Conservation (phyloP, 2,888 invertebrate species). For the Tiliacea aurago region DNA sequence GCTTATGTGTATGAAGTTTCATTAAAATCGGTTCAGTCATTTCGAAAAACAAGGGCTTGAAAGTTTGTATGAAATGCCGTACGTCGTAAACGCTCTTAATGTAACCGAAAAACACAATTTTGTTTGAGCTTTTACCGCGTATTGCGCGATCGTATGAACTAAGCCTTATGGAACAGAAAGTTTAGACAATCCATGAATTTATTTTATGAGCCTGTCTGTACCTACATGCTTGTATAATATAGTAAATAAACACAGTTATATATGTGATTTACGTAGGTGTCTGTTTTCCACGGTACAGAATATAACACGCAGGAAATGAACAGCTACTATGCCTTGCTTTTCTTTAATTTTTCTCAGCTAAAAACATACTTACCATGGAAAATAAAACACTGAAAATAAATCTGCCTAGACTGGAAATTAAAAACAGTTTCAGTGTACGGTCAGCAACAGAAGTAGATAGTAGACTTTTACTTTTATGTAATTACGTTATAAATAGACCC, state of each 20-base stretch:
- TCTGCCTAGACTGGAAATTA: not conserved
- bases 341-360: not conserved
- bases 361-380: not conserved
- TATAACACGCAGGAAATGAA: conserved; percentile 6
- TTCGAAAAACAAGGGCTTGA: too few relatives aligned
- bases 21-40: too few relatives aligned
- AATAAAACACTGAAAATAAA: conserved; percentile 20
- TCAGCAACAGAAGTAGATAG: not conserved
- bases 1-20: too few relatives aligned
- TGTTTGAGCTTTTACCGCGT: too few relatives aligned
- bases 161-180: not conserved
- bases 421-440: conserved; percentile 9
- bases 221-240: not conserved
- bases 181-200: too few relatives aligned
- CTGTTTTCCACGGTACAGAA: not conserved
- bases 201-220: not conserved
- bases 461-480: not conserved
- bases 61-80: too few relatives aligned
- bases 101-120: too few relatives aligned
- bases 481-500: not conserved
- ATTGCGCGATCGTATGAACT: too few relatives aligned
- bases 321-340: not conserved
- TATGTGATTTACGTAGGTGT: not conserved
- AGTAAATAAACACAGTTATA: not conserved
- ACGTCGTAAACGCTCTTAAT: too few relatives aligned